These are phyloP conservation scores for Corythucha ciliata DNA, from an alignment of 2,888 invertebrate genomes.

Conservation along the genomic window DNA sequence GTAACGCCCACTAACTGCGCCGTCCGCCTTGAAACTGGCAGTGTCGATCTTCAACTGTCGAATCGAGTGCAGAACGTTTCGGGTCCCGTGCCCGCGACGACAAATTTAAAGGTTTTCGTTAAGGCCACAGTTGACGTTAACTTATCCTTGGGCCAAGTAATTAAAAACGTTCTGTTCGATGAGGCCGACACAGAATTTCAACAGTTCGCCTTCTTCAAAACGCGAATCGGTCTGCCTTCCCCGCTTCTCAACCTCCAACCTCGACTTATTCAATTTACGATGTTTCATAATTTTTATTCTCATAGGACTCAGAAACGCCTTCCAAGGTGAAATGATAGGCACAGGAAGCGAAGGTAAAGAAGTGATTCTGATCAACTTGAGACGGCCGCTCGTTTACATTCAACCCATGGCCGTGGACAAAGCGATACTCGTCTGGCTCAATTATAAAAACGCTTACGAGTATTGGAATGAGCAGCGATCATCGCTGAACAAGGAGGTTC, in stretches of 20 bases:
- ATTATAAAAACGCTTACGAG: constrained; percentile 98
- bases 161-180: constrained; percentile 88
- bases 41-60: constrained; percentile 84
- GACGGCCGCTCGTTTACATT: constrained; percentile 88
- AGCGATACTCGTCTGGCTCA: constrained; percentile 96
- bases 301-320: constrained; percentile 60
- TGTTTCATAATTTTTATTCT: constrained; percentile 13
- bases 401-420: constrained; percentile 97
- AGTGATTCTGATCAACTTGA: constrained; percentile 80
- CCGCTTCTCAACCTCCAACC: background rate
- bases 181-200: constrained; percentile 97
- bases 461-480: constrained; percentile 97
- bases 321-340: constrained; percentile 84
- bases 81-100: constrained; percentile 48
- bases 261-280: background rate
- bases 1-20: constrained; percentile 97
- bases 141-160: constrained; percentile 86
- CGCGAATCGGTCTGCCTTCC: constrained; percentile 60
- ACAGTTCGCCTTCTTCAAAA: constrained; percentile 96
- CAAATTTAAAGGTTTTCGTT: constrained; percentile 61
- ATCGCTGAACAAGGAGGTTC: constrained; percentile 79
- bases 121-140: constrained; percentile 88
- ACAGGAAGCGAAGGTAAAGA: constrained; percentile 55
- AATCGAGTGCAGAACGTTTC: constrained; percentile 87
- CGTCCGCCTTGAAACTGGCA: constrained; percentile 90